Base-by-base conservation (phyloP, 2,113 vertebrate genomes). In the Melanerpes aurifrons region DNA sequence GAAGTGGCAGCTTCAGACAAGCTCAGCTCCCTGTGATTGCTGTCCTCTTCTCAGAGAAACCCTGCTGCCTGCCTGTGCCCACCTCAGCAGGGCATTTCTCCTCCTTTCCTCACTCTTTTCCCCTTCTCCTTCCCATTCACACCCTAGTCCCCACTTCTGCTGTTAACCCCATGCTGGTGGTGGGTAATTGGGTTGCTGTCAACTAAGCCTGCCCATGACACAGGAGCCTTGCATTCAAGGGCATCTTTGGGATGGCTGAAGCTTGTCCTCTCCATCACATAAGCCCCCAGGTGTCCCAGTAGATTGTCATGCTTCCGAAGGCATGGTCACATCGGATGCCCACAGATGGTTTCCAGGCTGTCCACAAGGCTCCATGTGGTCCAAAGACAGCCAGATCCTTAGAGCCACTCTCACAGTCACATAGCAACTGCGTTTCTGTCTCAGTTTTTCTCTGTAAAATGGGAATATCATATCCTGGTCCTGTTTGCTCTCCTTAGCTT, bases 191-290 rank as follows among this genome's bases (percentile, higher is more conserved):
- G 69, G 61, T 37, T 48, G 47, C 56, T 48, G 25, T 29, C 1
- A 4, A 1, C 15, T 57, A 53, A 57, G 24, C 54, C 28, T 1
- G 4, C 53, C 19, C 7, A 2, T 0, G 2, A 7, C 10, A 48
- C 43, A 5, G 29, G 63, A 35, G 11, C 4, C 29, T 63, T n/a
- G 32, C 25, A 40, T n/a, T 82, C 58, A 29, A 15, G n/a, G 59
- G n/a, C 54, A 54, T 29, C 28, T 29, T 18, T 29, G 0, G 1
- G 25, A 12, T 19, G 29, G n/a, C 32, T 29, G 29, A 20, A 61
- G 35, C 28, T 48, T 35, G 8, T 15, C 48, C 21, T 82, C 28
- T 19, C 2, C 2, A 1, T 35, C 53, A 43, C 3, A 1, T 29
- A 17, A 35, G 50, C 31, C 22, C 35, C 43, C 29, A 10, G 7